These are phyloP conservation scores for Saxidomus purpurata DNA, from an alignment of 1,140 invertebrate genomes.

Conservation along the genomic window DNA sequence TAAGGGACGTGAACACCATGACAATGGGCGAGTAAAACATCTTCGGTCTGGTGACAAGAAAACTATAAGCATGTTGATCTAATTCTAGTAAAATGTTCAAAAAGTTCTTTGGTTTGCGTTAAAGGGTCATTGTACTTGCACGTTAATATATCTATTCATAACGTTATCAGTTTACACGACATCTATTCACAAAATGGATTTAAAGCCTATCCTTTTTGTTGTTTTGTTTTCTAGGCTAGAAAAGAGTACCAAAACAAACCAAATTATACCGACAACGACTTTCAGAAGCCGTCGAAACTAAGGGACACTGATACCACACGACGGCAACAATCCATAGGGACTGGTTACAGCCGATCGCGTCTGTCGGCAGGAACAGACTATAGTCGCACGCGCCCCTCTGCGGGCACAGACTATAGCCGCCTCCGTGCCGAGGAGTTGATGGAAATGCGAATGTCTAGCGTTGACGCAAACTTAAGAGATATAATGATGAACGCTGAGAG, in stretches of 20 bases:
- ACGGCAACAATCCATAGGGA: not conserved
- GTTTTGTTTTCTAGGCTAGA: not conserved
- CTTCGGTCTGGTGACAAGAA: no score
- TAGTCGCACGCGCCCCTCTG: not conserved
- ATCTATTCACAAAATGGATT: no score
- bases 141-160: no score
- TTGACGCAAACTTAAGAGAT: constrained; percentile 11
- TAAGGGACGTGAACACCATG: no score
- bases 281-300: not conserved
- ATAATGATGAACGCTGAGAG: constrained; percentile 46
- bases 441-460: constrained; percentile 31
- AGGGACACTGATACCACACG: not conserved
- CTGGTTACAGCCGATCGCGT: not conserved
- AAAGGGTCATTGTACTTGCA: no score
- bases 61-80: no score
- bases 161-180: no score
- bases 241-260: not conserved
- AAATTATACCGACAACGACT: not conserved
- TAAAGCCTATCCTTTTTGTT: no score
- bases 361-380: not conserved
- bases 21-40: no score
- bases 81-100: no score
- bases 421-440: constrained; percentile 47
- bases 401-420: not conserved
- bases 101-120: no score